Evolutionary conservation across 2,888 invertebrate species (phyloP).

Genomic region (Prosapia bicincta): DNA sequence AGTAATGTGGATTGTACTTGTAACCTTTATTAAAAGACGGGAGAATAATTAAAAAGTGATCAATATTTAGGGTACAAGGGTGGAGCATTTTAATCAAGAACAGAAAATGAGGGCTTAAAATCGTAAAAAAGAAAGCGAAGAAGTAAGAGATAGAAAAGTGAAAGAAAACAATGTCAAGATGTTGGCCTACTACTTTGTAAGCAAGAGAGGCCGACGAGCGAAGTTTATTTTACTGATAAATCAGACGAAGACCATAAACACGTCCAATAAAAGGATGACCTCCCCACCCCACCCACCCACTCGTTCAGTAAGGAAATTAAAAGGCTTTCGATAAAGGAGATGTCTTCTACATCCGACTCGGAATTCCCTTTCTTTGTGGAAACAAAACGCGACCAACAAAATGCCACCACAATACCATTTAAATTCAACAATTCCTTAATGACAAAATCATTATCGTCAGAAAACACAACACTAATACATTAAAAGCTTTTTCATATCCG

Average conservation of each 20-base stretch:
- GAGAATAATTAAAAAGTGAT: no score
- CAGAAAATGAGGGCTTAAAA: no score
- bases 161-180: no score
- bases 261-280: neutral
- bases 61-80: no score
- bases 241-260: neutral
- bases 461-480: neutral
- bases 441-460: neutral
- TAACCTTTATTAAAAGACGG: no score
- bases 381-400: neutral
- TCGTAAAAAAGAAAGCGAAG: no score
- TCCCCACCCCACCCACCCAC: neutral
- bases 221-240: neutral
- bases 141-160: no score
- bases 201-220: no score
- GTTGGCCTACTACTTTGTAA: no score
- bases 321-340: neutral
- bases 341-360: neutral
- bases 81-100: no score
- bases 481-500: constrained; percentile 25
- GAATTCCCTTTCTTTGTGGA: neutral
- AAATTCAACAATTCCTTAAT: neutral
- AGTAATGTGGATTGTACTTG: no score
- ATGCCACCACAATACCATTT: neutral
- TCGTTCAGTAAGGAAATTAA: neutral